Evolutionary conservation across 2,113 vertebrate genomes (phyloP), one percentile per base, ranked within the genome.

Genomic region (Gallinago paraguaiae): DNA sequence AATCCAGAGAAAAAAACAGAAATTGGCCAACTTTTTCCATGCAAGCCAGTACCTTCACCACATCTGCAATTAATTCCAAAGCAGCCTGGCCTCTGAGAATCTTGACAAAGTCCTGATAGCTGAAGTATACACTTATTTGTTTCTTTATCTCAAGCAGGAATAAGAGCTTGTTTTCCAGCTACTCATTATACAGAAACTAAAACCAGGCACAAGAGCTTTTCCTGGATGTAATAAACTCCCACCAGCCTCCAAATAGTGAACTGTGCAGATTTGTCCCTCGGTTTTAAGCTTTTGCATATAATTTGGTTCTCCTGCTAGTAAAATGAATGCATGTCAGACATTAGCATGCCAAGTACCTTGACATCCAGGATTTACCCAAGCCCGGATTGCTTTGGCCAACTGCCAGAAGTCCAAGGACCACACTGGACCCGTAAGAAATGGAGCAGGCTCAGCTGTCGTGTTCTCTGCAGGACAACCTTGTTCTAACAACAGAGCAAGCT

Each of bases 401-500:
- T 79, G 56, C 24, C 72, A 39, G 12, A 67, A 84, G 22, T 25
- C 39, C 30, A 60, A 82, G 68, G 67, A 59, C 75, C 28, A 54
- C 22, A 54, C 9, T 43, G 65, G 4, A 28, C 10, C 18, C 30
- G 6, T 43, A 35, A 74, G 11, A 69, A 92, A 78, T 0, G 7
- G 2, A 61, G 28, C 30, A n/a, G 65, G 25, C 10, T 37, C 22
- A 46, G 65, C 50, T 59, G 7, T 12, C 0, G 0, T 11, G 4
- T 45, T 45, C 41, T 51, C 51, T 39, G 37, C 10, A 3, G 20
- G 53, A 71, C 45, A 87, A 25, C 17, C 24, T 27, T 69, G 17
- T 33, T 57, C n/a, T 77, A 76, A 50, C 13, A 65, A 72, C 27
- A 35, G 56, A 87, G 76, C 10, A 46, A n/a, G 3, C 10, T 45